Base-by-base conservation (phyloP, 2,797 vertebrate genomes). In the Bryconaethiops microstoma region DNA sequence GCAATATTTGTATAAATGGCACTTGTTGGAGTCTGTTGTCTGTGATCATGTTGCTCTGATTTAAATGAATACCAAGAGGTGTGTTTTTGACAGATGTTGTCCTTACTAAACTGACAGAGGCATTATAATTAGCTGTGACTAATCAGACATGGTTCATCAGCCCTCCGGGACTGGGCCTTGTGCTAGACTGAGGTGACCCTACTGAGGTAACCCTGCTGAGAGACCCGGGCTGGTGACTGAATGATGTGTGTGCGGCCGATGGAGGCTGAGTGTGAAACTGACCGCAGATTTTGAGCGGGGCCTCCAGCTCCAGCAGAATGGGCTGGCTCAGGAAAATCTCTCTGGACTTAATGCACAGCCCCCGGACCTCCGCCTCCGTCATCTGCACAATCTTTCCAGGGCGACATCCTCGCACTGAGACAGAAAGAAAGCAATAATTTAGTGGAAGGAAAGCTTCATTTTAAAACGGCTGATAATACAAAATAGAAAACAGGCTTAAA, bases 271-370 rank as follows among this genome's bases (percentile, higher is more conserved):
- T 39, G 35, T 39, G 35, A 14, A 35, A 88, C 97, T 75, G 89
- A 98, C 98, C 98, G 90, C 98, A 99, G 84, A 99, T 99, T 92
- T 99, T 99, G 90, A 99, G 93, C 0, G 98, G 98, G 35, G 97
- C 97, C 90, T 99, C 98, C 91, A 99, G 94, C 90, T 99, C 97
- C 94, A 99, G 89, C 9, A 99, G 96, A 92, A 99, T 99, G 42
- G 98, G 98, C 90, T 99, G 97, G 87, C 98, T 99, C 90, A 99
- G 96, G 93, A 99, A 99, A 91, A 99, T 99, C 92, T 99, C 97
- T 76, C 98, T 91, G 78, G 98, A 99, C 80, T 99, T 99, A 93
- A 99, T 99, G 90, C 98, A 99, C 78, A 99, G 94, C 71, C 97
- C 97, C 1, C 97, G 95, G 78, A 99, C 98, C 94, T 99, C 98